Percentiles rank a stretch among this genome's conserved stretches.
Conservation (phyloP, 2,888 invertebrate genomes). For the Anarsia innoxiella region DNA sequence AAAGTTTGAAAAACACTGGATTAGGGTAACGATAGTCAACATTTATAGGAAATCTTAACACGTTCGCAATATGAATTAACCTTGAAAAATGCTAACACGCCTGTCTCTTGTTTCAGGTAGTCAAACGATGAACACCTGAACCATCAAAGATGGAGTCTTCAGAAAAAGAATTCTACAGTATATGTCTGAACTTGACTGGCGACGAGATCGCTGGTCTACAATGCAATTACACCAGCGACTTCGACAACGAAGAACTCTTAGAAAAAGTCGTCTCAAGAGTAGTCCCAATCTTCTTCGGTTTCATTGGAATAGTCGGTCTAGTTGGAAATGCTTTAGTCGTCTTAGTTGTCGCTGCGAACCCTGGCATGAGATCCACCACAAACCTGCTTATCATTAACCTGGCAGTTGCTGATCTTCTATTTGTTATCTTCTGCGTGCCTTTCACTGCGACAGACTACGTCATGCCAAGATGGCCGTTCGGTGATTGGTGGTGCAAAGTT, state of each 20-base stretch:
- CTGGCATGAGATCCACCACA: conserved; percentile 94
- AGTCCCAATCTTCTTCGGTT: conserved; percentile 88
- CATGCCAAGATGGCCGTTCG: conserved; percentile 92
- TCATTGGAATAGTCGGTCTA: conserved; percentile 90
- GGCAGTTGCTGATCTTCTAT: conserved; percentile 91
- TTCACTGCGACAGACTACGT: conserved; percentile 95
- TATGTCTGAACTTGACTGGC: conserved; percentile 56
- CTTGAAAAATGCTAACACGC: too few relatives aligned
- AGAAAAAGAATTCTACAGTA: conserved; percentile 61
- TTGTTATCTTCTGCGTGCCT: conserved; percentile 95
- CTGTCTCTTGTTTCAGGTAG: conserved; percentile 41
- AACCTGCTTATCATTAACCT: conserved; percentile 93
- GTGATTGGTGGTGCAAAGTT: conserved; percentile 91
- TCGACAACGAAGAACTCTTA: conserved; percentile 68
- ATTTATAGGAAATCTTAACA: too few relatives aligned
- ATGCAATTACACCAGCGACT: conserved; percentile 57
- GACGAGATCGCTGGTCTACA: conserved; percentile 47
- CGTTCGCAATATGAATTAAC: too few relatives aligned
- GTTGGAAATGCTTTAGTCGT: conserved; percentile 93
- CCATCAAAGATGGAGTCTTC: conserved; percentile 50
- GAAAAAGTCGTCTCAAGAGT: conserved; percentile 81
- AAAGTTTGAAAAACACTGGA: too few relatives aligned
- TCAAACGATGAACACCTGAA: conserved; percentile 30
- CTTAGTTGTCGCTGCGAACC: conserved; percentile 89
- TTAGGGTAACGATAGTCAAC: too few relatives aligned